A percentile compares a stretch with the other conserved stretches of the same genome.
Evolutionary conservation across 2,888 invertebrate species (phyloP).

Genomic region (Lypha dubia): DNA sequence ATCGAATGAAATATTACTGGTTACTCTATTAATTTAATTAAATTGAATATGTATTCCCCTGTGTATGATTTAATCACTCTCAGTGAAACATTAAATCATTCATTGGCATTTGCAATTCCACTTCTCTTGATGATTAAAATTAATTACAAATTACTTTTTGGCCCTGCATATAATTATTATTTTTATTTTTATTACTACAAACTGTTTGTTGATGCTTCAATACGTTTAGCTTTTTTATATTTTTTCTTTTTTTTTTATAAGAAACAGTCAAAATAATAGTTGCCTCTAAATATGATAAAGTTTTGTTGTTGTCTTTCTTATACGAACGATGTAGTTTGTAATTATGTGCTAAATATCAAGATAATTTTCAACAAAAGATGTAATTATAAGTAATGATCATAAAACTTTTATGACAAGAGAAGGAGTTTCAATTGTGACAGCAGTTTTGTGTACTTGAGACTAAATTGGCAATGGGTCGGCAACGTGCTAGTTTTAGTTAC

Average conservation of each 20-base stretch:
- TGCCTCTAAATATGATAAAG: not conserved
- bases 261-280: not conserved
- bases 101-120: not conserved
- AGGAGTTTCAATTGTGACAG: not conserved
- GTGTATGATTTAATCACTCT: not conserved
- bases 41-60: not conserved
- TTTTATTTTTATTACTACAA: not conserved
- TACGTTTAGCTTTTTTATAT: not conserved
- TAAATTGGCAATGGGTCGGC: not conserved
- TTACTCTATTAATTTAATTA: conserved; percentile 10
- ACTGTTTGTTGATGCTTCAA: conserved; percentile 1
- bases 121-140: conserved; percentile 40
- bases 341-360: conserved; percentile 45
- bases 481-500: not conserved
- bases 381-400: conserved; percentile 11
- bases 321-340: conserved; percentile 35
- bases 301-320: conserved; percentile 19
- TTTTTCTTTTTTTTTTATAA: not conserved
- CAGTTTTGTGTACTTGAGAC: not conserved
- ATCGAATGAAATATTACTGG: too few species aligned
- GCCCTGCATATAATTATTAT: conserved; percentile 15
- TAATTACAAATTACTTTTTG: conserved; percentile 45
- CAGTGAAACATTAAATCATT: too few species aligned
- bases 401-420: conserved; percentile 4
- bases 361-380: conserved; percentile 32